Evolutionary conservation across 2,113 vertebrate species (phyloP).

Genomic region (Ovis canadensis): DNA sequence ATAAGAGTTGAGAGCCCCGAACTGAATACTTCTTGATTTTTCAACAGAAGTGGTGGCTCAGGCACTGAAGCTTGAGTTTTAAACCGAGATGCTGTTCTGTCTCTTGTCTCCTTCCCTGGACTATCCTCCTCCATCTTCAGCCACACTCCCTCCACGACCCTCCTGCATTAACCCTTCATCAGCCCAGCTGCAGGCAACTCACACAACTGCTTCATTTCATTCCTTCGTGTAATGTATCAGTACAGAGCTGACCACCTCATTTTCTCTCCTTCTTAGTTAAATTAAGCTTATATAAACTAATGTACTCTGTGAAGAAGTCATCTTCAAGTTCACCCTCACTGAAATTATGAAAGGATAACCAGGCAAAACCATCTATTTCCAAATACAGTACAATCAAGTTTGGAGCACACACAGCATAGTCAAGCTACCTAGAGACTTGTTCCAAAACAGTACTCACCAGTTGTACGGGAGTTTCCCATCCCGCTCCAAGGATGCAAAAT

Average conservation of each 20-base stretch:
- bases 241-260: not conserved
- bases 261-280: not conserved
- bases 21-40: not conserved
- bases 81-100: not conserved
- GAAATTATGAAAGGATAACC: not conserved
- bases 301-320: not conserved
- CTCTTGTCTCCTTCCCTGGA: accelerated
- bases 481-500: conserved; percentile 94
- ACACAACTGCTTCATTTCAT: not conserved
- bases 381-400: not conserved
- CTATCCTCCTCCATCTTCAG: not conserved
- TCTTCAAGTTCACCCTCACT: not conserved
- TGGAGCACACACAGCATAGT: too few relatives aligned
- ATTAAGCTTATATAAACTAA: not conserved
- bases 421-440: not conserved
- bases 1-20: not conserved
- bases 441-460: conserved; percentile 84
- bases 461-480: conserved; percentile 97
- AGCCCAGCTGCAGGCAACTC: not conserved
- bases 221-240: not conserved
- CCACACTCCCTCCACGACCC: not conserved
- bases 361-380: not conserved
- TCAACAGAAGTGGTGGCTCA: not conserved
- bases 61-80: not conserved
- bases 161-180: not conserved